A percentile compares a stretch with the other conserved stretches of the same genome.
Conservation (phyloP, 2,797 vertebrate species). For the Pseudotriccus pelzelni region DNA sequence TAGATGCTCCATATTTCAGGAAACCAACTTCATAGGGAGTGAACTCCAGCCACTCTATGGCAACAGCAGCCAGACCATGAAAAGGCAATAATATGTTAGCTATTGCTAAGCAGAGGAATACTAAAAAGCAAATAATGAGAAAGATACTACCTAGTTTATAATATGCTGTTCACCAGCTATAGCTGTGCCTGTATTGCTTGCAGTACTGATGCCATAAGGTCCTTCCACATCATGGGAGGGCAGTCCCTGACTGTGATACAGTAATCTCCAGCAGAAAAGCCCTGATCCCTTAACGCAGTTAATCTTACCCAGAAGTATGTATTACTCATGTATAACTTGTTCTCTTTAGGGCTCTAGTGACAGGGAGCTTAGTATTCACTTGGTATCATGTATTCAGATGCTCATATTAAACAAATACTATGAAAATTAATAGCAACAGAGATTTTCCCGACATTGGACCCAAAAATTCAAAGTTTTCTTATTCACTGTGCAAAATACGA, state of each 20-base stretch:
- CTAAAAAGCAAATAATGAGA: neutral
- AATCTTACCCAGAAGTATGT: neutral
- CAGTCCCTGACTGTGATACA: neutral
- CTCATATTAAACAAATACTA: neutral
- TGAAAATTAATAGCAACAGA: neutral
- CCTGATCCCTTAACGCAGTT: neutral
- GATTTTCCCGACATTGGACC: neutral
- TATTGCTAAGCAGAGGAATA: neutral
- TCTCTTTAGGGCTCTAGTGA: neutral
- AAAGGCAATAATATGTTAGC: neutral
- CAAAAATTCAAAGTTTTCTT: neutral
- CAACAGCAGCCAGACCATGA: neutral
- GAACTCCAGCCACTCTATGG: conserved; percentile 80
- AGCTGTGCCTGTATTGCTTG: neutral
- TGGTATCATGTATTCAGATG: neutral
- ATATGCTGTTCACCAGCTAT: neutral
- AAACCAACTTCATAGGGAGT: conserved; percentile 77
- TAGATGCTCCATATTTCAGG: conserved; percentile 77
- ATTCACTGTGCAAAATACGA: neutral
- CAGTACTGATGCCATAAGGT: neutral
- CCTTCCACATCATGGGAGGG: neutral
- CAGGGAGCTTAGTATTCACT: neutral
- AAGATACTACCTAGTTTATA: neutral
- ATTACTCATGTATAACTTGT: neutral
- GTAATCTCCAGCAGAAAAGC: neutral